Evolutionary conservation across 2,888 invertebrate species (phyloP), one percentile per base, ranked within the genome.

Genomic region (Napeogenes inachia): DNA sequence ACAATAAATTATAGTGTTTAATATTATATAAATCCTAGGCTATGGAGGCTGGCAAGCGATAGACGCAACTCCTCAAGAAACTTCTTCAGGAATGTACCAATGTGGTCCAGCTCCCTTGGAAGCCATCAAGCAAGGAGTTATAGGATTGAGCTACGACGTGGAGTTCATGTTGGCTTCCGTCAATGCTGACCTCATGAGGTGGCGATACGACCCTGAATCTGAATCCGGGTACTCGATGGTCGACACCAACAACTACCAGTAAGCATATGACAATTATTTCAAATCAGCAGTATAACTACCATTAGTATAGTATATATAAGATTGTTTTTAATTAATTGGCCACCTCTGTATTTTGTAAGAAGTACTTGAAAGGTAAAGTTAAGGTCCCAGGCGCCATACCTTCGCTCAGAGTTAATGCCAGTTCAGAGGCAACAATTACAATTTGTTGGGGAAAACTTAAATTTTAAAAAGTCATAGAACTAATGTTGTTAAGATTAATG

Each of bases 31-130:
- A 32, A 13, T 33, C 32, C 5, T 12, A 92, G 94, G 95, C 12
- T 96, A 95, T 76, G 96, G 95, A 0, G 97, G 97, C n/a, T 97
- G 97, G 97, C 97, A 97, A 85, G 96, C 95, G 0, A 92, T 96
- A 55, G 97, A 97, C 76, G 93, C 96, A 0, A 97, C 97, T 0
- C 96, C 97, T 0, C 96, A 96, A 79, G 96, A 96, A 80, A 92
- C 91, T 0, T 95, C 95, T 4, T 92, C 93, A 46, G 93, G 93
- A 0, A 75, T 93, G 64, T 96, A 92, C 82, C 95, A 95, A 67
- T 95, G 95, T 73, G 96, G 97, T 0, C 96, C 97, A 8, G 93
- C 95, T 0, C 94, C 96, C 0, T 78, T 96, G 3, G 94, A 94
- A 75, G 96, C 96, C 4, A 92, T 97, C 64, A 93, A 93, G 70